Evolutionary conservation across 2,888 invertebrate genomes (phyloP).

Genomic region (Scaptomyza tumidula): DNA sequence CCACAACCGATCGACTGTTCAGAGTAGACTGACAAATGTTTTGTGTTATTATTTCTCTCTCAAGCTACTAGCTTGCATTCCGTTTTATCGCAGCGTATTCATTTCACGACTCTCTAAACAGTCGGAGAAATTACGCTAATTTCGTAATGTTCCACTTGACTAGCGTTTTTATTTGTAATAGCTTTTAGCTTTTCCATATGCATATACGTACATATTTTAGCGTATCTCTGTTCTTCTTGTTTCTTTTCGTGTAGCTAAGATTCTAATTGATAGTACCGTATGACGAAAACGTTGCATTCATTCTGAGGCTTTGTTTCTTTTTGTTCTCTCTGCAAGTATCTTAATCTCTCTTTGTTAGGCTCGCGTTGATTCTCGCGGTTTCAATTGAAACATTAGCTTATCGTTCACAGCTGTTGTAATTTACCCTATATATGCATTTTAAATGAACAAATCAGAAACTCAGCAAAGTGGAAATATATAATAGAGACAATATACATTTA

Average conservation of each 20-base stretch:
- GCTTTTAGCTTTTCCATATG: neutral
- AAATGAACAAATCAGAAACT: slow-evolving; percentile 18
- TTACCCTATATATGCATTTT: neutral
- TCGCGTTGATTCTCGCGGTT: neutral
- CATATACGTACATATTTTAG: too few species aligned
- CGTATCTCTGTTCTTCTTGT: neutral
- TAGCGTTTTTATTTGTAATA: neutral
- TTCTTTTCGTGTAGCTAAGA: neutral
- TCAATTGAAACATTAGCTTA: slow-evolving; percentile 9
- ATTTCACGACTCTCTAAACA: neutral
- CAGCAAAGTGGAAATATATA: neutral
- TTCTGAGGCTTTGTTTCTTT: neutral
- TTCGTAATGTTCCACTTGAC: slow-evolving; percentile 14
- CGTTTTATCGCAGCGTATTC: slow-evolving; percentile 6
- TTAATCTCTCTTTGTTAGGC: neutral
- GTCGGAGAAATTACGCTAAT: slow-evolving; percentile 7
- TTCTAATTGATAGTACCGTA: slow-evolving; percentile 13
- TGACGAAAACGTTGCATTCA: neutral
- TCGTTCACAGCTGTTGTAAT: slow-evolving; percentile 15
- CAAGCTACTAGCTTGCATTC: neutral
- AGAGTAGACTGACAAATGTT: slow-evolving; percentile 23
- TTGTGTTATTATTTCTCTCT: neutral
- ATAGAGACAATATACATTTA: neutral
- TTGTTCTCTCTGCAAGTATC: neutral
- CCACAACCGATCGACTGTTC: slow-evolving; percentile 15